phyloP scores from a whole-genome alignment of 2,888 invertebrate genomes.

The Prosapia bicincta region DNA sequence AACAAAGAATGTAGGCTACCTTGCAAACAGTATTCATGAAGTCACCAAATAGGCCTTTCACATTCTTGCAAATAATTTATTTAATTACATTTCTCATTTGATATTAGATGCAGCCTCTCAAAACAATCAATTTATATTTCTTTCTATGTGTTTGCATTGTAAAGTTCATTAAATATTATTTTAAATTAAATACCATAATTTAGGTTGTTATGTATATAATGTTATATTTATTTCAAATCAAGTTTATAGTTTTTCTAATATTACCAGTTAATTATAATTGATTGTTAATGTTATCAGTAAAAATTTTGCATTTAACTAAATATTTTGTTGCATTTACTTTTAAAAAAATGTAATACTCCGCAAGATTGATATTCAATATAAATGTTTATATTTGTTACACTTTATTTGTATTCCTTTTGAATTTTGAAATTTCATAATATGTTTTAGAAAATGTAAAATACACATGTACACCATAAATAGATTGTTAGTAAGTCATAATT shows the following conservation, averaged over 20 bases:
- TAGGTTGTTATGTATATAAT: not conserved
- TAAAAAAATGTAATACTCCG: not conserved
- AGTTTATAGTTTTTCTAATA: too few relatives aligned
- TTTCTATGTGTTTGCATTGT: too few relatives aligned
- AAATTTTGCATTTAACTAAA: too few relatives aligned
- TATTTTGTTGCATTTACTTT: not conserved
- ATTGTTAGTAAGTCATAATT: too few relatives aligned
- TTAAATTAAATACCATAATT: too few relatives aligned
- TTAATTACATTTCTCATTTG: not conserved
- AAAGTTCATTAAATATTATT: too few relatives aligned
- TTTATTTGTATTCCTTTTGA: too few relatives aligned
- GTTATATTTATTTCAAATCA: not conserved
- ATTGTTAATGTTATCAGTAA: too few relatives aligned
- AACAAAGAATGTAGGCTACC: slow-evolving; percentile 89
- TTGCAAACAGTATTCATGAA: slow-evolving; percentile 90
- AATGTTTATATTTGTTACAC: not conserved
- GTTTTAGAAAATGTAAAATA: too few relatives aligned
- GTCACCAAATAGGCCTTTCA: slow-evolving; percentile 66
- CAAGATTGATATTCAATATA: not conserved
- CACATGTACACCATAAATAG: too few relatives aligned
- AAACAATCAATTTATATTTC: not conserved
- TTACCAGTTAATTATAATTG: too few relatives aligned
- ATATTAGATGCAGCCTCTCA: not conserved
- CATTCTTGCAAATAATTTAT: not conserved
- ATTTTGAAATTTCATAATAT: too few relatives aligned